Base-by-base conservation (phyloP, 2,113 vertebrate species). In the Semnornis frantzii region DNA sequence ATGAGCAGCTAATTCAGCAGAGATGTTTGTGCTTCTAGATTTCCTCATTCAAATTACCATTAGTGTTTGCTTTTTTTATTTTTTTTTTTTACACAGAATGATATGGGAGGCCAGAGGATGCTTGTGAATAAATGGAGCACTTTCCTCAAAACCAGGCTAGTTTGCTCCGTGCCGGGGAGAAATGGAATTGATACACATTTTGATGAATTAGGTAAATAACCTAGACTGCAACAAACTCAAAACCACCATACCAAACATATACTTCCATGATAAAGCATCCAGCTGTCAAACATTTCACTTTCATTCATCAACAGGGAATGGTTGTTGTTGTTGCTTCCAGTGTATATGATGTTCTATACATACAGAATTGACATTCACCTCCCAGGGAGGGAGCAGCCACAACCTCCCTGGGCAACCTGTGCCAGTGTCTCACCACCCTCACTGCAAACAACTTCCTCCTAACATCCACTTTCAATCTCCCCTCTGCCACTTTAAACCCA, bases 91-190 rank as follows among this genome's bases (percentile, higher is more conserved):
- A 7, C 28, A 24, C 97, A 99, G 99, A 99, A 99, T 95, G 99
- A 99, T 46, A 97, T 98, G 89, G 99, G 99, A 90, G 99, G 99
- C 66, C 99, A 99, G 89, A 97, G 99, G 77, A 98, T 99, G 98
- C 97, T 99, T 5, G 98, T 99, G 93, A 99, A 99, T 75, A 99
- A 99, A 92, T 99, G 99, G 99, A 99, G 98, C 81, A 99, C 99
- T 24, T 99, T 99, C 95, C 98, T 99, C 39, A 99, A 99, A 97
- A 98, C 99, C 3, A 98, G 99, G 24, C 97, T 99, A 19, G 97
- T 99, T 92, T 99, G 99, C 95, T 99, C 99, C 27, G 99, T 99
- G 74, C 98, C 99, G 1, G 99, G 99, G 58, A 96, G 95, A 69
- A 99, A 99, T 3, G 99, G 99, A 93, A 99, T 99, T 54, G 98